Evolutionary conservation across 1,140 invertebrate genomes (phyloP).

Genomic region (Oryzaephilus surinamensis): DNA sequence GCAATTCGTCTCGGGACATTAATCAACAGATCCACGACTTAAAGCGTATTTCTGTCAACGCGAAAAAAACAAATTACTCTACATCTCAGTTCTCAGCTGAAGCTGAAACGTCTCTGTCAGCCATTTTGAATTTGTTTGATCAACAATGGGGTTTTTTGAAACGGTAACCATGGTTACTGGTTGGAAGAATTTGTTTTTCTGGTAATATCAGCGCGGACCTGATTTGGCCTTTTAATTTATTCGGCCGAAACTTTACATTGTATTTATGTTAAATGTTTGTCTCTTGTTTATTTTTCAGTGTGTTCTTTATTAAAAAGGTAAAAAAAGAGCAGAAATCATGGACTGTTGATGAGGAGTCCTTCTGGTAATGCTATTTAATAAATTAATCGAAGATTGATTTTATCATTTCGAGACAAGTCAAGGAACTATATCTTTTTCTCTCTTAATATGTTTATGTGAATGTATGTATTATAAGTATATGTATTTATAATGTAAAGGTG

Average conservation of each 20-base stretch:
- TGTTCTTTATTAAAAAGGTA: no score
- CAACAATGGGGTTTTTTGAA: conserved; percentile 28
- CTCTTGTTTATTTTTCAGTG: background rate
- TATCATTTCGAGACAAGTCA: no score
- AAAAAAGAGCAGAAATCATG: no score
- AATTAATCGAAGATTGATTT: no score
- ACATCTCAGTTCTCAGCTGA: conserved; percentile 22
- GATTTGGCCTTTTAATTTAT: conserved; percentile 27
- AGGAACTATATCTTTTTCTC: no score
- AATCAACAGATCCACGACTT: conserved; percentile 25
- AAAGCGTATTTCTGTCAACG: conserved; percentile 28
- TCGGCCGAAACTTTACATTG: conserved; percentile 8
- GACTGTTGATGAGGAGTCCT: background rate
- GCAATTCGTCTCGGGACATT: conserved; percentile 23
- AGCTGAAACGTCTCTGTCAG: conserved; percentile 13
- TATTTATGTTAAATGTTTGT: background rate
- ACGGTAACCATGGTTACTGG: conserved; percentile 20
- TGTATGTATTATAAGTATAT: no score
- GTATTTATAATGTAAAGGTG: no score
- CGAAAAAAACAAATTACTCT: conserved; percentile 26
- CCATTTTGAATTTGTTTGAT: conserved; percentile 30
- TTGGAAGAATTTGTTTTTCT: conserved; percentile 29
- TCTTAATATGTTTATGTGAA: no score
- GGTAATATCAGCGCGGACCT: conserved; percentile 12
- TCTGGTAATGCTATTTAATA: no score